These are phyloP conservation scores for Pangasius krempfi DNA, from an alignment of 2,797 vertebrate species.

Conservation along the genomic window DNA sequence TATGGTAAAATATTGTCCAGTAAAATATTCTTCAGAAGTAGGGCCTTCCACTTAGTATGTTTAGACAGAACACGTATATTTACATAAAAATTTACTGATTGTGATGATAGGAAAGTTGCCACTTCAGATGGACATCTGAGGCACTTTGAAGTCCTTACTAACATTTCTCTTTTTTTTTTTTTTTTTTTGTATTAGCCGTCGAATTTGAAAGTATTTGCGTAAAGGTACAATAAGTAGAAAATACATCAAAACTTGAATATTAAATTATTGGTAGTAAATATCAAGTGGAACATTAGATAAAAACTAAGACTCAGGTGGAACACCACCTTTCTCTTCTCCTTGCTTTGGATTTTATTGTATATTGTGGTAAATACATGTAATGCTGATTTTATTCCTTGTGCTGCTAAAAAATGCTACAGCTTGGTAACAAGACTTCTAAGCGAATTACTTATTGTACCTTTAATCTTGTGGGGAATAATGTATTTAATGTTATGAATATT, in stretches of 20 bases:
- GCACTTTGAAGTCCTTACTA: slow-evolving; percentile 16
- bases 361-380: slow-evolving; percentile 22
- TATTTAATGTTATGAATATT: slow-evolving; percentile 32
- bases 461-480: slow-evolving; percentile 23
- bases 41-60: slow-evolving; percentile 60
- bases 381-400: slow-evolving; percentile 11
- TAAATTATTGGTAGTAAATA: slow-evolving; percentile 17
- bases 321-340: neutral
- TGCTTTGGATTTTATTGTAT: slow-evolving; percentile 17
- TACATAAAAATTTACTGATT: slow-evolving; percentile 57
- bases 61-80: slow-evolving; percentile 55
- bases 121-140: slow-evolving; percentile 5
- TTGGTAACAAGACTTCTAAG: slow-evolving; percentile 18
- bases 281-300: neutral
- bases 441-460: slow-evolving; percentile 37
- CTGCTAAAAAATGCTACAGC: slow-evolving; percentile 14
- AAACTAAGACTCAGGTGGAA: neutral
- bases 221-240: slow-evolving; percentile 44
- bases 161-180: slow-evolving; percentile 21
- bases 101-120: slow-evolving; percentile 51
- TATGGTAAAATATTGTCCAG: slow-evolving; percentile 65
- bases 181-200: slow-evolving; percentile 6
- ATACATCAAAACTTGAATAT: slow-evolving; percentile 23
- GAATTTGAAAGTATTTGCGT: slow-evolving; percentile 9
- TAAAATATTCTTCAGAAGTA: slow-evolving; percentile 62